Evolutionary conservation across 2,113 vertebrate species (phyloP).

Genomic region (Gadus macrocephalus): DNA sequence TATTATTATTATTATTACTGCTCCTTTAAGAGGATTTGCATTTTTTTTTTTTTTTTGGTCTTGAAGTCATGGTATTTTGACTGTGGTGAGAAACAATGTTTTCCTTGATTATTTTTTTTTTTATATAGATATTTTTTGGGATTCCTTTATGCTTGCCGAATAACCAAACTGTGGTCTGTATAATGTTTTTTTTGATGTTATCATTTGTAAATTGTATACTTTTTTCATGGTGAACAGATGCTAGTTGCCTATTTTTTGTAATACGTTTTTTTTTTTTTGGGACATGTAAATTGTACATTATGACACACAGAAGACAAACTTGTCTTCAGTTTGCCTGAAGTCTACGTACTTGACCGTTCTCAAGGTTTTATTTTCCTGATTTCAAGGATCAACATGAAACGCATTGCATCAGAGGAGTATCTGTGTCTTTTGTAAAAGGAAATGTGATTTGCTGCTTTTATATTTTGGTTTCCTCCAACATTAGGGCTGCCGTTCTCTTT

Average conservation of each 20-base stretch:
- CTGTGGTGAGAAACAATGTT: constrained; percentile 50
- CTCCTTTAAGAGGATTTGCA: constrained; percentile 54
- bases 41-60: constrained; percentile 47
- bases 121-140: constrained; percentile 1
- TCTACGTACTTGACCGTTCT: constrained; percentile 61
- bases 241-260: constrained; percentile 55
- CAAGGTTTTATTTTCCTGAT: constrained; percentile 53
- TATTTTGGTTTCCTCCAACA: constrained; percentile 47
- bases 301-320: constrained; percentile 59
- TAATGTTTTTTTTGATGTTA: constrained; percentile 56
- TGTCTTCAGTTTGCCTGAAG: constrained; percentile 53
- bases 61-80: constrained; percentile 51
- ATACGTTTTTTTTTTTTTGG: constrained; percentile 27
- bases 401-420: constrained; percentile 54
- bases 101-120: constrained; percentile 9
- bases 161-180: constrained; percentile 76
- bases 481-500: constrained; percentile 60
- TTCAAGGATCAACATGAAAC: constrained; percentile 52
- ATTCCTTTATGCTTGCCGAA: constrained; percentile 61
- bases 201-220: constrained; percentile 67
- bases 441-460: constrained; percentile 70
- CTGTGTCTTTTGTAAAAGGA: constrained; percentile 61
- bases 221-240: constrained; percentile 58
- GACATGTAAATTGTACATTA: constrained; percentile 66
- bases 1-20: constrained; percentile 41